Percentiles rank a stretch among this genome's conserved stretches.
Conservation (phyloP, 2,797 vertebrate species). For the Crax fasciolata region DNA sequence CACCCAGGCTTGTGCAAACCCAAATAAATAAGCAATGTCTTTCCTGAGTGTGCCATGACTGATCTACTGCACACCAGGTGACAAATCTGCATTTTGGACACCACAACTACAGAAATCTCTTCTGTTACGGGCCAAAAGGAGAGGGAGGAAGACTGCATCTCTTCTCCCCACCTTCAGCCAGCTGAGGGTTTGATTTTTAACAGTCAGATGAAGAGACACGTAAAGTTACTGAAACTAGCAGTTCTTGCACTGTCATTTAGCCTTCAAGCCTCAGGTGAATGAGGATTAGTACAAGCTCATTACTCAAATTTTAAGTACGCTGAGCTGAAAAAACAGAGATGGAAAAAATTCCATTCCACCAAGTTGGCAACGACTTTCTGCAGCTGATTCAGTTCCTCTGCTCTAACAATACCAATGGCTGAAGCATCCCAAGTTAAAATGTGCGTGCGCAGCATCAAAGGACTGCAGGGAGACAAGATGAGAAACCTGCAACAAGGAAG, state of each 20-base stretch:
- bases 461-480: not conserved
- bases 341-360: not conserved
- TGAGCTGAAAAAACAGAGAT: not conserved
- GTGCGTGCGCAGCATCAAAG: not conserved
- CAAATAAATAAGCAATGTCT: no score
- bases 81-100: no score
- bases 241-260: not conserved
- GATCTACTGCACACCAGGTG: no score
- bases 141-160: not conserved
- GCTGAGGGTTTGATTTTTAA: not conserved
- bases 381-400: not conserved
- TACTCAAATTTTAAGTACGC: not conserved
- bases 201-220: not conserved
- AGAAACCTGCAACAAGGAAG: not conserved
- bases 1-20: no score
- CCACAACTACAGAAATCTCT: not conserved
- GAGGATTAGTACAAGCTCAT: not conserved
- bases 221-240: not conserved
- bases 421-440: not conserved
- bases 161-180: not conserved
- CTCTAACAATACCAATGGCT: not conserved
- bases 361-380: not conserved
- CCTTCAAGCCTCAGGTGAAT: not conserved
- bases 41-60: no score
- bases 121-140: not conserved